Conservation (phyloP, 1,140 invertebrate genomes). For the Bradynema listronoti region DNA sequence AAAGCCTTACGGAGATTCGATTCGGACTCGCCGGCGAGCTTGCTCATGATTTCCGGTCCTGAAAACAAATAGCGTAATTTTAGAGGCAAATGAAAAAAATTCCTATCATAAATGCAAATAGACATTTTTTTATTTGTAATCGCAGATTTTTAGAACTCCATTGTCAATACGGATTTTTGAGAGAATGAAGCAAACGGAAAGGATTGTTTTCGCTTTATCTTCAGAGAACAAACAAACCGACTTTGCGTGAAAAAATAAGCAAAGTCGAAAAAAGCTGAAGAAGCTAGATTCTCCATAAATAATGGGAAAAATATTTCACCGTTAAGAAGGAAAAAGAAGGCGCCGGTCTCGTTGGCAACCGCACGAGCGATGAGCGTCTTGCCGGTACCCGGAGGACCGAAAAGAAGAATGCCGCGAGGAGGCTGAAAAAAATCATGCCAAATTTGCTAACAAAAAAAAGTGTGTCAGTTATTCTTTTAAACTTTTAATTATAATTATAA, state of each 20-base stretch:
- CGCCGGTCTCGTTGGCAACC: slow-evolving; percentile 98
- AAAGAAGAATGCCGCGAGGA: slow-evolving; percentile 88
- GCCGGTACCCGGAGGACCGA: slow-evolving; percentile 88
- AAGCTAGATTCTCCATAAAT: not conserved
- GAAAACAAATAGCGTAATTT: slow-evolving; percentile 9
- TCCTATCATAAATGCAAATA: not conserved
- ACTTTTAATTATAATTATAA: too few relatives aligned
- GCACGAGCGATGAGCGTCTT: slow-evolving; percentile 97
- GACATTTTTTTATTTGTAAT: not conserved
- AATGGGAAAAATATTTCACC: slow-evolving; percentile 61
- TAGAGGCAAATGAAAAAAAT: too few relatives aligned
- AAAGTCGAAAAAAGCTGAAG: not conserved
- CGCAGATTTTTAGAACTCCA: slow-evolving; percentile 8
- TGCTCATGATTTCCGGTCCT: slow-evolving; percentile 99
- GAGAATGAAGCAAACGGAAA: slow-evolving; percentile 6
- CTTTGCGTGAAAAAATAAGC: not conserved
- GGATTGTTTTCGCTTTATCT: slow-evolving; percentile 4
- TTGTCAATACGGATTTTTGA: not conserved
- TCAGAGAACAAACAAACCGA: not conserved
- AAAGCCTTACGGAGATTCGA: slow-evolving; percentile 94
- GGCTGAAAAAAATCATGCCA: slow-evolving; percentile 62
- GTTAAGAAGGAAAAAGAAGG: slow-evolving; percentile 99
- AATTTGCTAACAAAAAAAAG: too few relatives aligned
- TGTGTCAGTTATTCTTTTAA: too few relatives aligned
- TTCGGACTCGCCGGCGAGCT: slow-evolving; percentile 95